Conservation (phyloP, 2,797 vertebrate species). For the Spatula clypeata region DNA sequence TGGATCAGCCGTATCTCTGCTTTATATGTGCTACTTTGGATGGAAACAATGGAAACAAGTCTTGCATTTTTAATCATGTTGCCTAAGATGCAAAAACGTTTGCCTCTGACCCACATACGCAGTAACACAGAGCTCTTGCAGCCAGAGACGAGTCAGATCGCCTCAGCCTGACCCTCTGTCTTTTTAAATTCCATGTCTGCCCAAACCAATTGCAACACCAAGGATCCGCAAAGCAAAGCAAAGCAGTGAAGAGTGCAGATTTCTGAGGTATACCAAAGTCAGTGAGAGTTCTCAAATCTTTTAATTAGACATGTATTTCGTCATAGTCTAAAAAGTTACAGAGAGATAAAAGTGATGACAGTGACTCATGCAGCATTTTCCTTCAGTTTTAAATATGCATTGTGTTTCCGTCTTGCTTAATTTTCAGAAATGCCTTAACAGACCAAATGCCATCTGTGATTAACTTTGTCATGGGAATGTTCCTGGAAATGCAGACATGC, state of each 20-base stretch:
- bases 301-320: background rate
- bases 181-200: background rate
- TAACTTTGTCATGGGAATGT: background rate
- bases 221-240: background rate
- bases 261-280: background rate
- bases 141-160: background rate
- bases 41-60: background rate
- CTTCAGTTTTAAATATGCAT: background rate
- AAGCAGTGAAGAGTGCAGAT: background rate
- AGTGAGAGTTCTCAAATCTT: background rate
- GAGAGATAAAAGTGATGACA: background rate
- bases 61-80: background rate
- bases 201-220: background rate
- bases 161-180: background rate
- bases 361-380: background rate
- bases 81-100: background rate
- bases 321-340: background rate
- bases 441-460: background rate
- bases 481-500: background rate
- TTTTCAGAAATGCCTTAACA: background rate
- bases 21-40: background rate
- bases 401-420: background rate
- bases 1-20: background rate
- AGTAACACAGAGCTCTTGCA: background rate
- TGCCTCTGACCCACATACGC: background rate